phyloP scores from a whole-genome alignment of 1,140 invertebrate genomes.

The Pectinophora gossypiella region DNA sequence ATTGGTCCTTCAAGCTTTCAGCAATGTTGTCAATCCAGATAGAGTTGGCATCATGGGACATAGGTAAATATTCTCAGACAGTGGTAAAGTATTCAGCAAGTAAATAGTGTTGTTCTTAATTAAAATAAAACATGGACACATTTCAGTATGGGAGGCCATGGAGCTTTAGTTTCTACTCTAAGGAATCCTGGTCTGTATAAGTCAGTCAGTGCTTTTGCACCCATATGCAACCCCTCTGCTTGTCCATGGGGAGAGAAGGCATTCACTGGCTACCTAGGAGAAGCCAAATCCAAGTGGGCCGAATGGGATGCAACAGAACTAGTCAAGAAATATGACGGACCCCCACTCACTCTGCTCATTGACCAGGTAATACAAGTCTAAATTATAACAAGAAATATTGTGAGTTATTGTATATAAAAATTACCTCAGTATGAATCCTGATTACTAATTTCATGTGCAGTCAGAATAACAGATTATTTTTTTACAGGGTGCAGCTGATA shows the following conservation, averaged over 20 bases:
- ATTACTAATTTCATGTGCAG: too few species aligned
- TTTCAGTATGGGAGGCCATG: conserved; percentile 97
- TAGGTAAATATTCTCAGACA: conserved; percentile 80
- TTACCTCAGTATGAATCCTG: too few species aligned
- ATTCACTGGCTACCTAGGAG: conserved; percentile 91
- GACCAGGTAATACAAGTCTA: conserved; percentile 84
- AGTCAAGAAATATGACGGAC: conserved; percentile 89
- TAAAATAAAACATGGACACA: too few species aligned
- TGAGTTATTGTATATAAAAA: too few species aligned
- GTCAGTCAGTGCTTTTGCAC: conserved; percentile 97
- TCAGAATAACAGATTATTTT: too few species aligned
- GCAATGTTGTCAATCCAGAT: conserved; percentile 68
- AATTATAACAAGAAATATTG: too few species aligned
- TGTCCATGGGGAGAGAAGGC: conserved; percentile 94
- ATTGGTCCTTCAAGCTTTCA: conserved; percentile 79
- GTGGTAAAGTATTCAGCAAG: too few species aligned
- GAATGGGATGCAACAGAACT: conserved; percentile 94
- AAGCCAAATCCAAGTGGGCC: conserved; percentile 82
- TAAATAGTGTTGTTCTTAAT: too few species aligned
- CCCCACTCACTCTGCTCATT: conserved; percentile 88
- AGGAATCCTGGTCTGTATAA: conserved; percentile 94
- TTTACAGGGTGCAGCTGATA: conserved; percentile 87
- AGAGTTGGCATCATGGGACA: conserved; percentile 91
- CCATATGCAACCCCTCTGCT: conserved; percentile 92
- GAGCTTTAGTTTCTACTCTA: conserved; percentile 93